Percentiles rank a stretch among this genome's conserved stretches.
Evolutionary conservation across 2,888 invertebrate genomes (phyloP).

Genomic region (Melieria picta): DNA sequence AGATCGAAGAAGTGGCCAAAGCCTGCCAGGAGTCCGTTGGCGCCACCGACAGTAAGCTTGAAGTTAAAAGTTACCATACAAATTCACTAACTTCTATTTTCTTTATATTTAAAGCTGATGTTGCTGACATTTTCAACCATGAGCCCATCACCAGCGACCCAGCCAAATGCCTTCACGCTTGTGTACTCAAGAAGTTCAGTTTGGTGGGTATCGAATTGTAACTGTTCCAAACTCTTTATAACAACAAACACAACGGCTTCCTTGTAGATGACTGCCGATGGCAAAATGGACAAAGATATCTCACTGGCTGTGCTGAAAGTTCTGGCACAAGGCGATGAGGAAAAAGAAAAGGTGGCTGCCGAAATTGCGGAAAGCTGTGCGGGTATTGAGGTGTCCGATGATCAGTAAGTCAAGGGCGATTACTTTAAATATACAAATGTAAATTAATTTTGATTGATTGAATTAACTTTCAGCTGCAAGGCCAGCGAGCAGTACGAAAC

Average conservation of each 20-base stretch:
- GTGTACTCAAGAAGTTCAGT: constrained; percentile 58
- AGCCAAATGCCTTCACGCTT: constrained; percentile 61
- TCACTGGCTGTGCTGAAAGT: constrained; percentile 49
- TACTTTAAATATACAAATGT: neutral
- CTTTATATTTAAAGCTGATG: constrained; percentile 50
- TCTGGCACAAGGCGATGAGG: constrained; percentile 50
- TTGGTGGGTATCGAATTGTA: constrained; percentile 51
- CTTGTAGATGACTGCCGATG: constrained; percentile 55
- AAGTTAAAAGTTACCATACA: neutral
- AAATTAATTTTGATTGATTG: no score
- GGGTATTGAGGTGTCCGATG: constrained; percentile 53
- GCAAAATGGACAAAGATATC: constrained; percentile 54
- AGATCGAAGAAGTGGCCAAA: constrained; percentile 47
- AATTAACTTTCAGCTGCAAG: constrained; percentile 51
- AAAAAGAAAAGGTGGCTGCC: constrained; percentile 45
- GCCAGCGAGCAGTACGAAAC: constrained; percentile 54
- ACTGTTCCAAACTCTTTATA: neutral
- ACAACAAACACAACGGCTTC: neutral
- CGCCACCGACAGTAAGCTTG: constrained; percentile 57
- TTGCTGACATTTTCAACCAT: constrained; percentile 55
- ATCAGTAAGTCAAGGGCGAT: constrained; percentile 52
- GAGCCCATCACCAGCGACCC: constrained; percentile 49
- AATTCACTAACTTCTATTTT: neutral
- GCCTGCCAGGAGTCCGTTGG: constrained; percentile 57
- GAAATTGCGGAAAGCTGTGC: constrained; percentile 51